phyloP scores from a whole-genome alignment of 2,797 vertebrate species.

The Poeciliopsis infans region DNA sequence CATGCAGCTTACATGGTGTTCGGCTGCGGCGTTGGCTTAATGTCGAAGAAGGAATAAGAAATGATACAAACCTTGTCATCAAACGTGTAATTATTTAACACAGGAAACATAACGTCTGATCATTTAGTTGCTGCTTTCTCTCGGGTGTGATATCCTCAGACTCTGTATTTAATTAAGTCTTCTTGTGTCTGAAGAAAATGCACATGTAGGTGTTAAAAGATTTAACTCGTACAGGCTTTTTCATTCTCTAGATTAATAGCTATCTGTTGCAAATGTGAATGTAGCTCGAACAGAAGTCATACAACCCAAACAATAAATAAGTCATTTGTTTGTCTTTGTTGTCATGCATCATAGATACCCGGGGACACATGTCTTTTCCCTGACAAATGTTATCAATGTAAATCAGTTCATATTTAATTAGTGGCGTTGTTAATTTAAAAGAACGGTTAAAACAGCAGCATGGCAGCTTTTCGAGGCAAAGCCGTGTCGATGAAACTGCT shows the following conservation, averaged over 20 bases:
- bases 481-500: slow-evolving; percentile 16
- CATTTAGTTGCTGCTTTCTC: slow-evolving; percentile 19
- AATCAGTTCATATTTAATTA: slow-evolving; percentile 54
- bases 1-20: slow-evolving; percentile 54
- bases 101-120: slow-evolving; percentile 44
- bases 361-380: slow-evolving; percentile 2
- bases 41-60: slow-evolving; percentile 25
- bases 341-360: slow-evolving; percentile 31
- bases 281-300: slow-evolving; percentile 23
- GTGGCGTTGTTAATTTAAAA: slow-evolving; percentile 47
- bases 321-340: slow-evolving; percentile 32
- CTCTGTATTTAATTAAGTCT: slow-evolving; percentile 24
- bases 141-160: slow-evolving; percentile 19
- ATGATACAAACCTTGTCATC: slow-evolving; percentile 22
- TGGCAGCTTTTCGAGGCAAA: slow-evolving; percentile 30
- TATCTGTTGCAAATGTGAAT: slow-evolving; percentile 21
- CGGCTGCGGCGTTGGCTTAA: slow-evolving; percentile 28
- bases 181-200: slow-evolving; percentile 34
- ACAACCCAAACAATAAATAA: slow-evolving; percentile 59
- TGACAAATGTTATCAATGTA: slow-evolving; percentile 33
- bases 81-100: slow-evolving; percentile 33
- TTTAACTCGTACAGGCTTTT: slow-evolving; percentile 33
- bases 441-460: slow-evolving; percentile 23
- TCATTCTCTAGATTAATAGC: slow-evolving; percentile 23
- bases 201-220: slow-evolving; percentile 46